Percentiles rank a stretch among this genome's conserved stretches.
These are phyloP conservation scores for Sinocyclocheilus anophthalmus DNA, from an alignment of 2,113 vertebrate species.

Conservation along the genomic window DNA sequence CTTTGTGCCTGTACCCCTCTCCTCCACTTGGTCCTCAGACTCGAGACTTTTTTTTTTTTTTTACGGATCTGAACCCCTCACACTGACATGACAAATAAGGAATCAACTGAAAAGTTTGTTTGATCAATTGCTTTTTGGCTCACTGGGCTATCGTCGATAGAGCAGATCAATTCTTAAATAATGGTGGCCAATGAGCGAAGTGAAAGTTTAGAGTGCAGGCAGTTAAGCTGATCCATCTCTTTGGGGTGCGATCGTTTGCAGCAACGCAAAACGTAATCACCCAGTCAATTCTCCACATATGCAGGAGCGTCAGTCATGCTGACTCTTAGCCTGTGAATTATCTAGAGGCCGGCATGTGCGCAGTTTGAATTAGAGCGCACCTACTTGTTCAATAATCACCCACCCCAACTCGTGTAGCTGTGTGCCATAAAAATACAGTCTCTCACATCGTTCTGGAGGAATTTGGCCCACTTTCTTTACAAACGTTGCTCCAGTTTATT, in stretches of 20 bases:
- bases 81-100: conserved; percentile 55
- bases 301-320: conserved; percentile 45
- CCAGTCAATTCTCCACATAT: conserved; percentile 33
- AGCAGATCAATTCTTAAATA: conserved; percentile 56
- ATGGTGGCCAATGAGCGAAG: conserved; percentile 49
- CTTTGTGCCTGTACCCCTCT: background rate
- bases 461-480: no score
- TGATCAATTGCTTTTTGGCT: conserved; percentile 59
- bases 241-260: conserved; percentile 41
- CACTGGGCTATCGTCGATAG: conserved; percentile 45
- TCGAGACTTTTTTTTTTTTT: background rate
- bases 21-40: background rate
- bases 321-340: conserved; percentile 38
- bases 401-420: conserved; percentile 29
- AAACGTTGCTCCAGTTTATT: no score
- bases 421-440: conserved; percentile 3
- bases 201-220: conserved; percentile 56
- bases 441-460: no score
- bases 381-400: conserved; percentile 48
- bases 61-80: background rate
- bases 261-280: conserved; percentile 19
- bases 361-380: conserved; percentile 41
- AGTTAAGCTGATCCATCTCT: conserved; percentile 54
- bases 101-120: conserved; percentile 53
- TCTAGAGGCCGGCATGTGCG: conserved; percentile 14